Base-by-base conservation (phyloP, 2,797 vertebrate species). In the Yasuhikotakia modesta region DNA sequence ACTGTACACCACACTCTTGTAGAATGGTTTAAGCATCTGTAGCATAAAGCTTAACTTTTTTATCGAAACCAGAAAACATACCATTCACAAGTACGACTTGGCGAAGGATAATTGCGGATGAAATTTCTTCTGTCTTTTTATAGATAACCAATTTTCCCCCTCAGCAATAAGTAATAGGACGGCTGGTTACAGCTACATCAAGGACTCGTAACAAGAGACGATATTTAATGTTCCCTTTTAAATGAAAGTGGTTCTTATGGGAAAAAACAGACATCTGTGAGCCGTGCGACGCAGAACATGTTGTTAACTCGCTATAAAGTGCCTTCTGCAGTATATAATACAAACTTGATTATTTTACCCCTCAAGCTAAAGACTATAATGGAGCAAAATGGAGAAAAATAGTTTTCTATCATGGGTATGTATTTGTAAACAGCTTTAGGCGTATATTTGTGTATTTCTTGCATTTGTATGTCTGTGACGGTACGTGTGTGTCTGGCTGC, bases 101-200 rank as follows among this genome's bases (percentile, higher is more conserved):
- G 46, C 13, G 60, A 77, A 30, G 24, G 65, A 22, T 77, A 5
- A 70, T 61, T 61, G 48, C 3, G 24, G 43, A 35, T 77, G 55
- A 69, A 77, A 69, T 69, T 55, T 69, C 55, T 24, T 69, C 27
- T 69, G 53, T 52, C 43, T 52, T 69, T 68, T 77, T 70, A 69
- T 24, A 76, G 65, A 76, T 60, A 76, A 76, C 24, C 75, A 35
- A 39, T 27, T 50, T 70, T 77, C 46, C 65, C 65, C 65, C 21
- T 50, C 39, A 55, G 43, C 65, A 39, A 66, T 14, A 60, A 35
- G 53, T 46, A 60, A 69, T 69, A 60, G 39, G 45, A 68, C 74
- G 61, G 58, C 65, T 76, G 74, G 65, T 35, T 76, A 19, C 19
- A 4, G 14, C 55, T 69, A 27, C 55, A 76, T 69, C 65, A 39